These are phyloP conservation scores for Apodemus agrarius DNA, from an alignment of 2,797 vertebrate species.

Conservation along the genomic window DNA sequence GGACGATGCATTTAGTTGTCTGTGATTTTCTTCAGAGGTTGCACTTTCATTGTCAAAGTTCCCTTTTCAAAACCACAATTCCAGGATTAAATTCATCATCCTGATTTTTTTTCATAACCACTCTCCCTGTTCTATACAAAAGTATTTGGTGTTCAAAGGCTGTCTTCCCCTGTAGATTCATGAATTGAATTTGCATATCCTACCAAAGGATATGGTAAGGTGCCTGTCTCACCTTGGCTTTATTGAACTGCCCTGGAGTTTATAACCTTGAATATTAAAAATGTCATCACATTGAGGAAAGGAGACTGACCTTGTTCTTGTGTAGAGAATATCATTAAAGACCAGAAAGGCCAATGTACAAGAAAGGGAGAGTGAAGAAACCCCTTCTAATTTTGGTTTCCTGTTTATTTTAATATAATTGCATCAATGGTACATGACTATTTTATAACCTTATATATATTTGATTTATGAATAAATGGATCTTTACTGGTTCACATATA, in stretches of 20 bases:
- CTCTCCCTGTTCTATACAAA: not conserved
- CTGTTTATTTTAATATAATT: conserved; percentile 12
- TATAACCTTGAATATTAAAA: not conserved
- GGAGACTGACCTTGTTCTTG: not conserved
- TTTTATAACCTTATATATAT: not conserved
- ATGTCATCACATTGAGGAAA: not conserved
- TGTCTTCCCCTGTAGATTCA: not conserved
- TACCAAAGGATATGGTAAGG: not conserved
- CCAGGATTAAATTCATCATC: not conserved
- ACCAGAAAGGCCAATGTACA: not conserved
- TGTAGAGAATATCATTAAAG: not conserved
- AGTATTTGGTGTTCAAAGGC: not conserved
- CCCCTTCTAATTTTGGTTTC: not conserved
- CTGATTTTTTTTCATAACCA: not conserved
- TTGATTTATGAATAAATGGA: not conserved
- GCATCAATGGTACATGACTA: not conserved
- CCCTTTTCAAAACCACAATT: not conserved
- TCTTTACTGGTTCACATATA: not conserved
- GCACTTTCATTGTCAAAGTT: not conserved
- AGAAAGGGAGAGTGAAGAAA: not conserved
- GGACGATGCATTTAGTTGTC: not conserved
- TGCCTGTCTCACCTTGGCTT: not conserved
- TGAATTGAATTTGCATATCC: not conserved
- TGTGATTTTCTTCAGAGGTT: not conserved
- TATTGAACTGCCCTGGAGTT: not conserved